Evolutionary conservation across 2,113 vertebrate genomes (phyloP), one percentile per base, ranked within the genome.

Genomic region (Pelobates fuscus): DNA sequence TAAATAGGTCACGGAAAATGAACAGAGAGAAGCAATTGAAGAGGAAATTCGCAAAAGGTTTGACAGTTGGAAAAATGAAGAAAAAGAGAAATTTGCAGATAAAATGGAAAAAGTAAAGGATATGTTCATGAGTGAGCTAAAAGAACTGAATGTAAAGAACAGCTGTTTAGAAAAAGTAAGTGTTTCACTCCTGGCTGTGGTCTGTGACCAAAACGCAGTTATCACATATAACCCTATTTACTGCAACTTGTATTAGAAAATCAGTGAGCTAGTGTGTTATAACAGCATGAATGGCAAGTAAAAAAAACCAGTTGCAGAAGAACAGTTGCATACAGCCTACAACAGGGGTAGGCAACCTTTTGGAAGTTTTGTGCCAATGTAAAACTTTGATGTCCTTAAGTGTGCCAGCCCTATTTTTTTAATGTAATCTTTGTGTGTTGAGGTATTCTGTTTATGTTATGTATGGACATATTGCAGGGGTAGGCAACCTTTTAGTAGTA

Each of bases 61-160:
- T 85, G 89, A 96, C 20, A 91, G 85, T 1, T 97, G 96, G 87
- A 98, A 94, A 81, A 91, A 92, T 0, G 93, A 96, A 72, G 94
- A 96, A 86, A 92, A 91, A 83, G 88, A 92, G 0, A 92, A 90
- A 55, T 85, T 94, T 77, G 88, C 90, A 58, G 80, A 83, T 52
- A 93, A 95, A 85, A 91, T 98, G 77, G 94, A 94, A 75, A 95
- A 96, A 82, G 91, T 94, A 77, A 93, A 93, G 82, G 90, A 94
- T 0, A 93, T 93, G 86, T 95, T 95, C 63, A 92, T 92, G 81
- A 92, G 89, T 76, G 94, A 97, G 70, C 93, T 96, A 82, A 93
- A 95, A 62, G 91, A 92, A 41, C 81, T 96, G 18, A 90, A 92
- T 77, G 88, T 85, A 26, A 92, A 90, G 78, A 95, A 95, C 70